Percentiles rank a stretch among this genome's conserved stretches.
Conservation (phyloP, 2,888 invertebrate species). For the Entomobrya multifasciata region DNA sequence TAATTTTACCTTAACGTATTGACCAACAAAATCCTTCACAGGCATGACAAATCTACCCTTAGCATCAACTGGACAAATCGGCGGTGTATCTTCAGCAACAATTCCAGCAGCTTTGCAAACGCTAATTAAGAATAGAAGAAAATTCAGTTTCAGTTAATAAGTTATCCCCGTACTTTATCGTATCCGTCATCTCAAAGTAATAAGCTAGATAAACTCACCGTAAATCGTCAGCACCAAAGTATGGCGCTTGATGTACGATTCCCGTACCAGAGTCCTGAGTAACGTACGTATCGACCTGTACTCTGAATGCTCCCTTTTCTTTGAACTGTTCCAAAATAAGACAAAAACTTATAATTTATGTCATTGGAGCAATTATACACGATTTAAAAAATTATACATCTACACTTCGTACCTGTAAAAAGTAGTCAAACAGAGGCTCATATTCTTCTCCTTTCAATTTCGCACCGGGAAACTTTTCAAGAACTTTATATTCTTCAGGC, state of each 20-base stretch:
- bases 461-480: constrained; percentile 90
- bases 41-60: constrained; percentile 92
- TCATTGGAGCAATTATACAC: background rate
- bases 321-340: constrained; percentile 80
- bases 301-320: constrained; percentile 87
- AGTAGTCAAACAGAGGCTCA: constrained; percentile 95
- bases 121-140: constrained; percentile 82
- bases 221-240: constrained; percentile 99
- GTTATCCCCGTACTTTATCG: no score
- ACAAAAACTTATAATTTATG: background rate
- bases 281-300: constrained; percentile 95
- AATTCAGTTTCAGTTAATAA: no score
- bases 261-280: constrained; percentile 98
- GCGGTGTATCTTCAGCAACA: constrained; percentile 92
- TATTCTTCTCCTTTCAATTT: constrained; percentile 90
- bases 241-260: constrained; percentile 98
- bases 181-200: no score
- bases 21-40: constrained; percentile 93
- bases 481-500: constrained; percentile 88
- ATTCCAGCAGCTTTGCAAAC: constrained; percentile 86
- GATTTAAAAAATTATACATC: constrained; percentile 48
- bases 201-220: constrained; percentile 67
- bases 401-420: constrained; percentile 85
- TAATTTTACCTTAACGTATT: constrained; percentile 93
- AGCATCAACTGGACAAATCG: constrained; percentile 96